A percentile compares a stretch with the other conserved stretches of the same genome.
Conservation (phyloP, 2,113 vertebrate genomes). For the Lepidothrix coronata region DNA sequence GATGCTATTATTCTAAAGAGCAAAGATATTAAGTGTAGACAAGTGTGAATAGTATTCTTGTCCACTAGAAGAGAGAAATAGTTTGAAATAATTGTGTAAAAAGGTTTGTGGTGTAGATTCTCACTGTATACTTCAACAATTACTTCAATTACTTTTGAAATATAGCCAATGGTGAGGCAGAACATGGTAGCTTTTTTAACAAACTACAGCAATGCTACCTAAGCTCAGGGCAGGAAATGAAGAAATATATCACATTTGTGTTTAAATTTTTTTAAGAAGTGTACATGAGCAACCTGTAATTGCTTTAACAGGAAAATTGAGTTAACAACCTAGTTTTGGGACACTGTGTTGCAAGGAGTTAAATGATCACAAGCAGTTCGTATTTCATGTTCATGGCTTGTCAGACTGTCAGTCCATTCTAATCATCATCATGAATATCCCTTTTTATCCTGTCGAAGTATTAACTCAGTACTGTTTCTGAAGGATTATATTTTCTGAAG, state of each 20-base stretch:
- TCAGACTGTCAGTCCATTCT: background rate
- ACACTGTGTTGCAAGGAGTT: background rate
- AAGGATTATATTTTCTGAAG: conserved; percentile 28
- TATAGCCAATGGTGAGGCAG: background rate
- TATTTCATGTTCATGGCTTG: background rate
- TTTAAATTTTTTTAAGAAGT: background rate
- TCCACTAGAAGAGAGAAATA: background rate
- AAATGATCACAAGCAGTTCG: conserved; percentile 22
- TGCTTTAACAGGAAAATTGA: background rate
- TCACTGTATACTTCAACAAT: background rate
- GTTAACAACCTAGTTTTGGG: background rate
- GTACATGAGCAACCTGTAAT: background rate
- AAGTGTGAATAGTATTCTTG: background rate
- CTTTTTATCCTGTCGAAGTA: conserved; percentile 8
- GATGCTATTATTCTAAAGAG: background rate
- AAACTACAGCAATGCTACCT: background rate
- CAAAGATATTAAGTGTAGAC: background rate
- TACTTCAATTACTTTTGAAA: background rate
- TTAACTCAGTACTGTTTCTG: conserved; percentile 7
- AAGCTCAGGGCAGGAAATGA: background rate
- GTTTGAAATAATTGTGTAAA: background rate
- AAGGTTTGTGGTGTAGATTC: background rate
- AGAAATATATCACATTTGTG: background rate
- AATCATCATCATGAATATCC: conserved; percentile 34
- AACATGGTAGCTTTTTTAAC: background rate